Evolutionary conservation across 2,113 vertebrate genomes (phyloP).

Genomic region (Phoxinus phoxinus): DNA sequence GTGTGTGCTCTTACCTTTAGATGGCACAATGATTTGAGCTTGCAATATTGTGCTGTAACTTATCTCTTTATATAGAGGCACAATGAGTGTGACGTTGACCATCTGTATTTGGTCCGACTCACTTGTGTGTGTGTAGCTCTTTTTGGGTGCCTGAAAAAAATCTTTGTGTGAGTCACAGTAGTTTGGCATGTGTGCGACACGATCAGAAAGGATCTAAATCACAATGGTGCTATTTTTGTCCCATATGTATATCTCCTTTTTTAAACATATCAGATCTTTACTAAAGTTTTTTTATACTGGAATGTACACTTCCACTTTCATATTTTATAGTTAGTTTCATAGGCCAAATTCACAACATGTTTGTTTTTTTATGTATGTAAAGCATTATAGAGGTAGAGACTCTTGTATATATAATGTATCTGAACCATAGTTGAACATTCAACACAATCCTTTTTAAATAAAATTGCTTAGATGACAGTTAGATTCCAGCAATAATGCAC

Average conservation of each 20-base stretch:
- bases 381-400: neutral
- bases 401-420: neutral
- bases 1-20: no score
- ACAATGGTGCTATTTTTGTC: constrained; percentile 12
- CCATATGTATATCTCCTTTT: neutral
- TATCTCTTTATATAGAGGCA: no score
- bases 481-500: neutral
- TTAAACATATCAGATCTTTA: no score
- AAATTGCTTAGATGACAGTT: neutral
- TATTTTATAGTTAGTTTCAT: no score
- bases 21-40: no score
- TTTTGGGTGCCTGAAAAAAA: constrained; percentile 38
- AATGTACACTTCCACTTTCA: no score
- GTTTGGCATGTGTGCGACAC: constrained; percentile 7
- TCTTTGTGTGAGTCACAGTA: neutral
- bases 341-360: no score
- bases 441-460: neutral
- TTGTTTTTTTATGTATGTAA: no score
- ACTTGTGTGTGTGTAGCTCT: constrained; percentile 30
- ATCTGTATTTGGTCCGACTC: constrained; percentile 47
- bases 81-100: constrained; percentile 10
- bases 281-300: no score
- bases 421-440: neutral
- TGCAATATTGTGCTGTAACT: no score
- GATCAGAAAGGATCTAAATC: constrained; percentile 1